phyloP scores from a whole-genome alignment of 2,888 invertebrate species.

The Priapulus caudatus region DNA sequence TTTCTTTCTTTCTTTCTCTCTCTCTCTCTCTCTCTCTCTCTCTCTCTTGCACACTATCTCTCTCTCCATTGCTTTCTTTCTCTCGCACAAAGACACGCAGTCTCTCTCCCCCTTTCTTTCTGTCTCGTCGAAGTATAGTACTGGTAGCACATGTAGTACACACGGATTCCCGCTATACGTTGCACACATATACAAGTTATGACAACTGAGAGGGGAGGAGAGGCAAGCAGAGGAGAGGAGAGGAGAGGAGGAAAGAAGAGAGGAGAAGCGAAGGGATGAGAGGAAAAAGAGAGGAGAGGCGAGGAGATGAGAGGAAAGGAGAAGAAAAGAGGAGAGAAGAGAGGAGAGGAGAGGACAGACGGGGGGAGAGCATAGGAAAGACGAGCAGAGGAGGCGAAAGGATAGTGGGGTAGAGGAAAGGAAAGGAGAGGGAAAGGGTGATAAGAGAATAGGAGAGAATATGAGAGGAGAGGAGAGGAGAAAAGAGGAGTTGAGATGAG shows the following conservation, averaged over 20 bases:
- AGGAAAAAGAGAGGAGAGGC: neutral
- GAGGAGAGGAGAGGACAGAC: neutral
- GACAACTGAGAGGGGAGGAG: neutral
- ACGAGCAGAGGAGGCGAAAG: neutral
- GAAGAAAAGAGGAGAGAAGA: conserved; percentile 3
- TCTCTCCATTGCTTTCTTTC: neutral
- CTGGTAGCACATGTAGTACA: neutral
- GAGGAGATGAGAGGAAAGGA: conserved; percentile 1
- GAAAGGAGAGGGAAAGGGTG: too few relatives aligned
- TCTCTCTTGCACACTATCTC: too few relatives aligned
- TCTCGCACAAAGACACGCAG: neutral
- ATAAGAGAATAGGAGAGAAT: neutral
- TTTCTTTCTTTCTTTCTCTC: conserved; percentile 3
- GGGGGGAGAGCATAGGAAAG: too few relatives aligned
- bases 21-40: too few relatives aligned
- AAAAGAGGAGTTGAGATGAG: neutral
- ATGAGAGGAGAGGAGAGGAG: neutral
- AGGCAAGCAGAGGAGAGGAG: neutral
- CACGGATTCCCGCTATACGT: neutral
- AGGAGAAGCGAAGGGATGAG: neutral
- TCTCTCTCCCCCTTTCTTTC: conserved; percentile 3
- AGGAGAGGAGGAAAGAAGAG: too few relatives aligned
- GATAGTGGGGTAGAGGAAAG: neutral
- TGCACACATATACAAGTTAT: neutral
- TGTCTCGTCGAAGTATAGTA: neutral